Percentiles rank a stretch among this genome's conserved stretches.
phyloP scores from a whole-genome alignment of 2,113 vertebrate species.

The Erythrolamprus reginae region DNA sequence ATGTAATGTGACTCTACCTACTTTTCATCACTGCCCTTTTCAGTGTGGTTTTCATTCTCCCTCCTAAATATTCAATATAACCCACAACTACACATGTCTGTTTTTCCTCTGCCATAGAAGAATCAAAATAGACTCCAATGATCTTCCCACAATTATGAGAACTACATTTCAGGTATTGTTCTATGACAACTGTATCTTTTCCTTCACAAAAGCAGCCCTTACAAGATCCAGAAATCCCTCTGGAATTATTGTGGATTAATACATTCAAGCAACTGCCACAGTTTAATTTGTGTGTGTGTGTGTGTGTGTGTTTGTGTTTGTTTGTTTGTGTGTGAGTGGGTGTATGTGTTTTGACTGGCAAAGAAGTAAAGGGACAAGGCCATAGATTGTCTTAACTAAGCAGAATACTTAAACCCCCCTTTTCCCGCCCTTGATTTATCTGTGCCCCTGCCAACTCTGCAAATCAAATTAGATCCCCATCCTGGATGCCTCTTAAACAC shows the following conservation, averaged over 20 bases:
- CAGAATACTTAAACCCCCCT: neutral
- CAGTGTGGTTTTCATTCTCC: neutral
- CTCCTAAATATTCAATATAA: neutral
- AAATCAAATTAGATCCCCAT: neutral
- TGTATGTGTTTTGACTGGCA: neutral
- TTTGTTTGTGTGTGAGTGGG: too few relatives aligned
- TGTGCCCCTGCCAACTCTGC: neutral
- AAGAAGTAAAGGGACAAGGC: neutral
- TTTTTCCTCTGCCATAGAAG: neutral
- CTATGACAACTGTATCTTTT: neutral
- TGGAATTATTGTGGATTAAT: neutral
- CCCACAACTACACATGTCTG: neutral
- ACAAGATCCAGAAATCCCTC: neutral
- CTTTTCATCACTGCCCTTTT: neutral
- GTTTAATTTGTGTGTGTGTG: neutral
- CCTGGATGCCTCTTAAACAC: neutral
- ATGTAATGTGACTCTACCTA: neutral
- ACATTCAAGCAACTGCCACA: neutral
- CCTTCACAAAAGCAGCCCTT: neutral
- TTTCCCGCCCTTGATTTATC: neutral
- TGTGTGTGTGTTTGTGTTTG: neutral
- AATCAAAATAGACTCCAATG: neutral
- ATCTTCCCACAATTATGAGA: neutral
- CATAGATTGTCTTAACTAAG: neutral
- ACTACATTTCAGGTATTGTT: neutral